A percentile compares a stretch with the other conserved stretches of the same genome.
Evolutionary conservation across 2,888 invertebrate species (phyloP).

Genomic region (Ochropleura plecta): DNA sequence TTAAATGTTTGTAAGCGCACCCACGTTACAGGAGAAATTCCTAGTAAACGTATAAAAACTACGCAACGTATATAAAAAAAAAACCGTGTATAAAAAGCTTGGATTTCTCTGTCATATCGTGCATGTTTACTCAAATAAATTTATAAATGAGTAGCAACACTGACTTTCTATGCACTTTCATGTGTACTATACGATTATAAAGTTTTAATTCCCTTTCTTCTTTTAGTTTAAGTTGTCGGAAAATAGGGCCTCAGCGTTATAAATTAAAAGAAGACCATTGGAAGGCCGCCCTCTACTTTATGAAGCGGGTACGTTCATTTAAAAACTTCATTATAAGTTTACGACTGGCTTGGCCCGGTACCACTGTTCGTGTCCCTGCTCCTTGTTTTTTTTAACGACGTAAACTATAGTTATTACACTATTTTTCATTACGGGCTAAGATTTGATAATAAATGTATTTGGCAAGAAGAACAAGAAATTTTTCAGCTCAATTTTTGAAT

Average conservation of each 20-base stretch:
- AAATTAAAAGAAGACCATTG: conserved; percentile 81
- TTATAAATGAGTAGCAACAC: background rate
- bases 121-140: too few species aligned
- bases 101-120: too few species aligned
- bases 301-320: conserved; percentile 79
- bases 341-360: conserved; percentile 69
- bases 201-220: conserved; percentile 28
- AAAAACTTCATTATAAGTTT: conserved; percentile 83
- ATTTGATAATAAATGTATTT: too few species aligned
- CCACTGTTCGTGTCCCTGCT: conserved; percentile 52
- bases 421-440: background rate
- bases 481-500: too few species aligned
- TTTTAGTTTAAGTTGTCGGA: conserved; percentile 56
- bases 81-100: too few species aligned
- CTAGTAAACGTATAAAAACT: too few species aligned
- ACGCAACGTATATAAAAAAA: too few species aligned
- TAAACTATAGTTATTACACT: background rate
- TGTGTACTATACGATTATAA: background rate
- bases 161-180: background rate
- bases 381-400: conserved; percentile 52
- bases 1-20: too few species aligned
- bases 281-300: conserved; percentile 76
- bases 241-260: conserved; percentile 68
- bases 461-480: too few species aligned
- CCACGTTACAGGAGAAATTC: too few species aligned